Evolutionary conservation across 53 echinoderm and acorn worm genomes (phyloP), one percentile per base, ranked within the genome.

Genomic region (Arbacia lixula): DNA sequence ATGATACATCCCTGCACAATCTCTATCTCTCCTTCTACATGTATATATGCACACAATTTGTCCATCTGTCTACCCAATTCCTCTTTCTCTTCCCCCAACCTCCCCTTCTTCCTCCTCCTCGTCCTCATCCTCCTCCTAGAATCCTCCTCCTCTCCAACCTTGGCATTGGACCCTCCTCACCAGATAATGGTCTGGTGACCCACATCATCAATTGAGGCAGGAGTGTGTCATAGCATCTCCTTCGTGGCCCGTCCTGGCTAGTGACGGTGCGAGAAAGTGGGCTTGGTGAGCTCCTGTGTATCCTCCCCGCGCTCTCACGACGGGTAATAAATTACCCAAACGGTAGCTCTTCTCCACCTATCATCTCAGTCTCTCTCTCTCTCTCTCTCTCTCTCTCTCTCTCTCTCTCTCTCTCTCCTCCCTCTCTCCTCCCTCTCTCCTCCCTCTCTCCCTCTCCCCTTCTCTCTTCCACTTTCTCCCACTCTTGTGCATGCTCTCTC

Each of bases 241-340:
- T 12, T 57, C 5, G 57, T 57, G 46, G 46, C 14, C 46, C 46
- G 14, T 46, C 46, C n/a, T 68, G 39, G 68, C 40, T 16, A 69
- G 43, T 43, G 43, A 42, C 14, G 42, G 43, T 42, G 14, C 49
- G 43, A 20, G 37, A 32, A 6, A 61, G 61, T 11, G 67, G 34
- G 74, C 54, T n/a, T n/a, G n/a, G 20, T 33, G 28, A 50, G 53
- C 74, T 16, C 51, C 74, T 74, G 49, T 52, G 74, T 74, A 74
- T 77, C 58, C 77, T 74, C 60, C 20, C 24, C 40, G 77, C 77
- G 35, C 56, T 77, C 51, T n/a, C 57, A 39, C 58, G 77, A 36
- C 77, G 41, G 78, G 78, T 77, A 77, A 77, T 77, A 77, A 77
- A 77, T 77, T 77, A 77, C 78, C 38, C n/a, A n/a, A n/a, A n/a